Conservation (phyloP, 2,797 vertebrate genomes). For the Brachymystax lenok region DNA sequence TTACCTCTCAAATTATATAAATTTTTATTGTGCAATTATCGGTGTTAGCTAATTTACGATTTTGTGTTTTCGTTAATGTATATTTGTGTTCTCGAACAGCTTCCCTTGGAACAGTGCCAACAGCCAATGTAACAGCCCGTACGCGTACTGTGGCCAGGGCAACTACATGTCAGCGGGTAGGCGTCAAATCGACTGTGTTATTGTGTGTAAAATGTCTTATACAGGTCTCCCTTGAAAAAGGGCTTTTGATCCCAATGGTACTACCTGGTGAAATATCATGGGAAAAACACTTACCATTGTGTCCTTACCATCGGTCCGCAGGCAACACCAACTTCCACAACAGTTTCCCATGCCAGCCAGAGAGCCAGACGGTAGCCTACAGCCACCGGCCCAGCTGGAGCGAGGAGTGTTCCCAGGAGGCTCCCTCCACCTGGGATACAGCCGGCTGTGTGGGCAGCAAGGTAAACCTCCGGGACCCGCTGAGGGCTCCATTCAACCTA, state of each 20-base stretch:
- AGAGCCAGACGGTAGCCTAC: constrained; percentile 70
- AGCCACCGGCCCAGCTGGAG: constrained; percentile 71
- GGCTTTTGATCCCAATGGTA: too few relatives aligned
- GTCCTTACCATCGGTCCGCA: constrained; percentile 45
- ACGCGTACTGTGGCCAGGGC: constrained; percentile 64
- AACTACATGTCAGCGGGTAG: constrained; percentile 52
- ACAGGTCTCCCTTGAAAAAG: background rate
- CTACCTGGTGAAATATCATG: background rate
- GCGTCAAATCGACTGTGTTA: background rate
- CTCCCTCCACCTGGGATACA: constrained; percentile 83
- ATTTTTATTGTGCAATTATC: background rate
- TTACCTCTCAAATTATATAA: background rate
- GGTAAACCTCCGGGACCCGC: constrained; percentile 55
- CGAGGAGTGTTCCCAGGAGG: constrained; percentile 72
- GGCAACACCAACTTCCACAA: constrained; percentile 86
- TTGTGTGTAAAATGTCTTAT: background rate
- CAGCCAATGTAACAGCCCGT: constrained; percentile 70
- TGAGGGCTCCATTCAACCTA: too few relatives aligned
- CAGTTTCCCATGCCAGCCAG: constrained; percentile 76
- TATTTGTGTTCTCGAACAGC: constrained; percentile 45
- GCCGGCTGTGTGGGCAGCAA: constrained; percentile 82
- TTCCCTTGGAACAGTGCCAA: constrained; percentile 76
- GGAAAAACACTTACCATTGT: background rate
- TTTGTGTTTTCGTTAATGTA: constrained; percentile 12
- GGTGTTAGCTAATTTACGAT: background rate